Evolutionary conservation across 1,140 invertebrate genomes (phyloP).

Genomic region (Aporrectodea caliginosa): DNA sequence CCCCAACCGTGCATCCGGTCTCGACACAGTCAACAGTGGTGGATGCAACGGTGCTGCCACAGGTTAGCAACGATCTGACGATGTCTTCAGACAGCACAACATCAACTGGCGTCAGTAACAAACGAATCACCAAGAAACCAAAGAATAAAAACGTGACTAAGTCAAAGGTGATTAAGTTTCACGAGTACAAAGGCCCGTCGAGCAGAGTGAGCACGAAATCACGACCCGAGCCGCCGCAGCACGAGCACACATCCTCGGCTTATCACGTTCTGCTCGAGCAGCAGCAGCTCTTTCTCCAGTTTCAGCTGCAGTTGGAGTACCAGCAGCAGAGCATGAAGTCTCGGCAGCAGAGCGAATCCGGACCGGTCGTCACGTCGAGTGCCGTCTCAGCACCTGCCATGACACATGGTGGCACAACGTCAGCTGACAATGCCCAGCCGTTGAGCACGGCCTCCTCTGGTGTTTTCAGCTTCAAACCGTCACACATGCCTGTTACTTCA

Average conservation of each 20-base stretch:
- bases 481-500: not conserved
- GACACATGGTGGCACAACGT: not conserved
- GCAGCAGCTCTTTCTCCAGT: slow-evolving; percentile 85
- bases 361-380: not conserved
- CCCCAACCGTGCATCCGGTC: not conserved
- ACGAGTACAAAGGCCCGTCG: slow-evolving; percentile 22
- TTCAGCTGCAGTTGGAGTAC: slow-evolving; percentile 77
- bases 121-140: not conserved
- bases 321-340: slow-evolving; percentile 62
- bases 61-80: not conserved
- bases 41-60: not conserved
- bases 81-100: not conserved
- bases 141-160: slow-evolving; percentile 30
- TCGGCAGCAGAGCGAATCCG: not conserved
- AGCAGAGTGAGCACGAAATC: not conserved
- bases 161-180: slow-evolving; percentile 22
- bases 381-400: not conserved
- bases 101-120: not conserved
- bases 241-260: slow-evolving; percentile 41
- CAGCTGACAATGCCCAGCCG: not conserved
- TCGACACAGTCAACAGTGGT: not conserved
- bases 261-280: slow-evolving; percentile 89
- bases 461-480: no score
- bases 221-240: slow-evolving; percentile 14
- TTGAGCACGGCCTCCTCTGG: not conserved